phyloP scores from a whole-genome alignment of 1,140 invertebrate genomes.

The Hypothenemus hampei region DNA sequence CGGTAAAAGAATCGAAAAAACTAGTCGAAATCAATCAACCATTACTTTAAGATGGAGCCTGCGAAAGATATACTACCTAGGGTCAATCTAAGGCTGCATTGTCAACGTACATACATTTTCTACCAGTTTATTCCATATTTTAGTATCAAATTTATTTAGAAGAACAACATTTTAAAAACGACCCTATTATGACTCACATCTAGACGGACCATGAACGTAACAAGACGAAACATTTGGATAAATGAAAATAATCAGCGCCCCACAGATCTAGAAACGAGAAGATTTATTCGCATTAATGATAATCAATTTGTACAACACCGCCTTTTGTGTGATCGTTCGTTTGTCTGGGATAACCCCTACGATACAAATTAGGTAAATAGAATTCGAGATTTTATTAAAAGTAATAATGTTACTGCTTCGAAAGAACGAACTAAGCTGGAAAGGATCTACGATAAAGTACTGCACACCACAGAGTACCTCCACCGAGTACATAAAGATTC shows the following conservation, averaged over 20 bases:
- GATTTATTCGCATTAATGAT: constrained; percentile 15
- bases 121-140: neutral
- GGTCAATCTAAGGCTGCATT: constrained; percentile 40
- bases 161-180: too few relatives aligned
- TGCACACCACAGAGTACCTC: too few relatives aligned
- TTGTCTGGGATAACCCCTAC: constrained; percentile 1
- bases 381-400: too few relatives aligned
- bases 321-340: constrained; percentile 1
- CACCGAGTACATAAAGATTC: too few relatives aligned
- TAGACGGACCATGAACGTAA: constrained; percentile 8
- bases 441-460: too few relatives aligned
- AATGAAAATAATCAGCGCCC: constrained; percentile 15
- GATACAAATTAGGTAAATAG: too few relatives aligned
- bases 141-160: neutral
- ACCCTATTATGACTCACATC: too few relatives aligned
- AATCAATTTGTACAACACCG: constrained; percentile 15
- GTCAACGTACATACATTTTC: constrained; percentile 22
- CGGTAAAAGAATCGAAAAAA: constrained; percentile 46
- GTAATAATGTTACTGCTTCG: too few relatives aligned
- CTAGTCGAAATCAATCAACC: constrained; percentile 46
- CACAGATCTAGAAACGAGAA: constrained; percentile 7
- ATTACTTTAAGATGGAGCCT: constrained; percentile 43
- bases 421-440: too few relatives aligned
- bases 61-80: constrained; percentile 41
- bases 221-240: constrained; percentile 14